These are phyloP conservation scores for Oasisia sp. DNA, from an alignment of 2,888 invertebrate species.

Conservation along the genomic window DNA sequence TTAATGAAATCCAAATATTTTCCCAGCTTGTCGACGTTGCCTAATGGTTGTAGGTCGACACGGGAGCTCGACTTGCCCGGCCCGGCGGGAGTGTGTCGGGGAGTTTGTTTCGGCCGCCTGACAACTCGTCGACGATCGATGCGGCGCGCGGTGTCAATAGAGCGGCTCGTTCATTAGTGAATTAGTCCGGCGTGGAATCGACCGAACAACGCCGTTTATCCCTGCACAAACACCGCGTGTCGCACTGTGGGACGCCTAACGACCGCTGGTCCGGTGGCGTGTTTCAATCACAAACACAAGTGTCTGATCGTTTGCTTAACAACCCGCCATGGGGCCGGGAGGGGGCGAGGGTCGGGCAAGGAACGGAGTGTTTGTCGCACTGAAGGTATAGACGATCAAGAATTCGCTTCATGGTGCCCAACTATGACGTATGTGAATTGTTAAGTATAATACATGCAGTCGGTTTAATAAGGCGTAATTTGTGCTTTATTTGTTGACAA, in stretches of 20 bases:
- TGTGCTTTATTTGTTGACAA: no score
- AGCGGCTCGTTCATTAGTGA: slow-evolving; percentile 13
- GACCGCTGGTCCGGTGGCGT: not conserved
- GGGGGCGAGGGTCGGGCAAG: not conserved
- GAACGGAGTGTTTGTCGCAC: not conserved
- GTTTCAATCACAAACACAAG: not conserved
- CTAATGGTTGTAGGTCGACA: not conserved
- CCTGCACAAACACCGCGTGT: not conserved
- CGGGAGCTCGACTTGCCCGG: not conserved
- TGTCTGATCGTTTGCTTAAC: slow-evolving; percentile 17
- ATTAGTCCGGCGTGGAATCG: slow-evolving; percentile 5
- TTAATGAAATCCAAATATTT: slow-evolving; percentile 13
- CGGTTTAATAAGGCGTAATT: no score
- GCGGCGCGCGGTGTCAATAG: not conserved
- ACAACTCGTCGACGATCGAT: not conserved
- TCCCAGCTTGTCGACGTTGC: slow-evolving; percentile 11
- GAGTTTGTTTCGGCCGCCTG: not conserved
- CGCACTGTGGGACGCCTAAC: not conserved
- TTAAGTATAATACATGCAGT: no score
- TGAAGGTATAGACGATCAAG: no score
- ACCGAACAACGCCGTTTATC: slow-evolving; percentile 3
- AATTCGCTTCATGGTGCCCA: no score
- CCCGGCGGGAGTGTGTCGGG: not conserved
- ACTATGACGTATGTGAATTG: no score
- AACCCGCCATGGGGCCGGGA: not conserved